Evolutionary conservation across 2,888 invertebrate species (phyloP).

Genomic region (Pristionchus exspectatus): DNA sequence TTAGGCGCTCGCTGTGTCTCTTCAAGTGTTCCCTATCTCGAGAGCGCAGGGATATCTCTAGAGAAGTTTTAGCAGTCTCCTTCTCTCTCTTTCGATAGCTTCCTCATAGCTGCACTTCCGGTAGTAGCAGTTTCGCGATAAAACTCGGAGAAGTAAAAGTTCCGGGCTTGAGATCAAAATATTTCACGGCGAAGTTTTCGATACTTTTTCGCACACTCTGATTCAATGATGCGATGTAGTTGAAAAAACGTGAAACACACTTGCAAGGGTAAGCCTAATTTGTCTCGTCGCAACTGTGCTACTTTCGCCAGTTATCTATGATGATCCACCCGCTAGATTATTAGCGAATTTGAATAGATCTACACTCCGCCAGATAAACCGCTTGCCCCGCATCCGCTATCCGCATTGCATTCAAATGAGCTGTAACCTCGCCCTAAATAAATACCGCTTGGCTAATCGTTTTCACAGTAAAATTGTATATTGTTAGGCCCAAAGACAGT

Average conservation of each 20-base stretch:
- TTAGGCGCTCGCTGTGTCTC: neutral
- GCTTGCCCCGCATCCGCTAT: neutral
- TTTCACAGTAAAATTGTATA: neutral
- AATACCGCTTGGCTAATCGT: no score
- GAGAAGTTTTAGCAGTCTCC: slow-evolving; percentile 24
- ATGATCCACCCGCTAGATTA: neutral
- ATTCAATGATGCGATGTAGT: neutral
- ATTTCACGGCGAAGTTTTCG: neutral
- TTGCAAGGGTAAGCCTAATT: neutral
- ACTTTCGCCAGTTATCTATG: no score
- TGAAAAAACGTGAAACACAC: neutral
- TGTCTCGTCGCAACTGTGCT: neutral
- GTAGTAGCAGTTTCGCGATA: neutral
- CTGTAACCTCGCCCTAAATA: neutral
- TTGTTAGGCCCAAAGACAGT: no score
- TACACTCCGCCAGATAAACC: neutral
- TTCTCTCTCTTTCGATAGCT: neutral
- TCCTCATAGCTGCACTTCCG: slow-evolving; percentile 45
- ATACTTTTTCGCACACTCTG: neutral
- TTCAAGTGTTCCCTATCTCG: slow-evolving; percentile 18
- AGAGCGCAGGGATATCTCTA: neutral
- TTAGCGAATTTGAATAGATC: neutral
- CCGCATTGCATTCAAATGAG: slow-evolving; percentile 7
- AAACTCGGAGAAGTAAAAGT: neutral
- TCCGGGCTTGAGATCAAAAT: neutral